phyloP scores from a whole-genome alignment of 2,888 invertebrate genomes.

The Alentia gelatinosa region DNA sequence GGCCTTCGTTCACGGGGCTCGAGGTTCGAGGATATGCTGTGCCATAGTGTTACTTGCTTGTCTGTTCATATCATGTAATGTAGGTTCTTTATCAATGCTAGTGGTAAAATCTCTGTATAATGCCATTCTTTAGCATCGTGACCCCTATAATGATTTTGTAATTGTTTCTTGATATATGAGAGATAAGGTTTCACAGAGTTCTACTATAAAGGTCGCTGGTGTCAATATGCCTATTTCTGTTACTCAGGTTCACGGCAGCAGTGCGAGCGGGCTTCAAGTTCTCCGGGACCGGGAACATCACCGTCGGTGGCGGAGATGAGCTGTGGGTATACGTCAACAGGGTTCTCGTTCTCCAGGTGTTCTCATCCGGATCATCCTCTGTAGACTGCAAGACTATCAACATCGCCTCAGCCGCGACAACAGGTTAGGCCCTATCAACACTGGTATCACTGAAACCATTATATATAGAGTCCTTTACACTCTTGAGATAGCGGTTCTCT shows the following conservation, averaged over 20 bases:
- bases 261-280: slow-evolving; percentile 70
- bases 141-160: background rate
- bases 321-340: slow-evolving; percentile 75
- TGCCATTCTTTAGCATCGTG: too few relatives aligned
- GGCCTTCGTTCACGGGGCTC: too few relatives aligned
- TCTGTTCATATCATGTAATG: too few relatives aligned
- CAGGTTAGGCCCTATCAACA: slow-evolving; percentile 29
- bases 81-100: too few relatives aligned
- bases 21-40: too few relatives aligned
- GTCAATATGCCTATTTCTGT: background rate
- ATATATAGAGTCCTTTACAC: too few relatives aligned
- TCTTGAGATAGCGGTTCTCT: too few relatives aligned
- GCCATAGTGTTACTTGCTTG: too few relatives aligned
- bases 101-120: too few relatives aligned
- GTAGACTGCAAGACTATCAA: slow-evolving; percentile 58
- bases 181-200: background rate
- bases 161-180: background rate
- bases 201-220: background rate
- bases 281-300: slow-evolving; percentile 69
- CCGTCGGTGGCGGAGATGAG: slow-evolving; percentile 73
- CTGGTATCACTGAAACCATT: too few relatives aligned
- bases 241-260: slow-evolving; percentile 67
- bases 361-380: slow-evolving; percentile 54
- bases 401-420: slow-evolving; percentile 44
- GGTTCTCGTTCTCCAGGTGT: slow-evolving; percentile 68